Percentiles rank a stretch among this genome's conserved stretches.
These are phyloP conservation scores for Bos taurus DNA, from an alignment of 2,113 vertebrate species.

Conservation along the genomic window DNA sequence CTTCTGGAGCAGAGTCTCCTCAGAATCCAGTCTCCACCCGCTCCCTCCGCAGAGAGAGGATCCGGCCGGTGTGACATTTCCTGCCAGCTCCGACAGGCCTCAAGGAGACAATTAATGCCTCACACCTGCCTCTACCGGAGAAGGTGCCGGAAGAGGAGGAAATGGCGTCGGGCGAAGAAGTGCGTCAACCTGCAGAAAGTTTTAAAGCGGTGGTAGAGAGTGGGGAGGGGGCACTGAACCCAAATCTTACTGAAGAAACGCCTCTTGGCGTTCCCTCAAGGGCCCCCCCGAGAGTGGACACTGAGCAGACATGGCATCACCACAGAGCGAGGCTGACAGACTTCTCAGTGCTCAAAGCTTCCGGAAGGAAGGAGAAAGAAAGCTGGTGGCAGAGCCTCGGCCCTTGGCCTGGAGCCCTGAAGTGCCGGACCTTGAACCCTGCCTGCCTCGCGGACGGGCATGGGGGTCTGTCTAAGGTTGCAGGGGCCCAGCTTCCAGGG, in stretches of 20 bases:
- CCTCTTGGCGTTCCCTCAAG: background rate
- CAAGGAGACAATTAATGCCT: background rate
- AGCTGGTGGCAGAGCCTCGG: fast-evolving
- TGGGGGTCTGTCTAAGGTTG: no score
- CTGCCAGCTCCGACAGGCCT: constrained; percentile 12
- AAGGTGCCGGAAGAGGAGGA: background rate
- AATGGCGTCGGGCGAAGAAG: background rate
- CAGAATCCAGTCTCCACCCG: background rate
- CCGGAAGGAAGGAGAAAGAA: background rate
- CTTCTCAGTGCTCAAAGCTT: background rate
- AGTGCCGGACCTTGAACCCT: fast-evolving
- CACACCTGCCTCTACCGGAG: background rate
- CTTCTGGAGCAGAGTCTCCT: background rate
- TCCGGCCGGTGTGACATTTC: background rate
- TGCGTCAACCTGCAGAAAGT: background rate
- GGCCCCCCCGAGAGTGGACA: background rate
- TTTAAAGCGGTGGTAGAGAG: background rate
- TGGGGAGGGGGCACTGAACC: background rate
- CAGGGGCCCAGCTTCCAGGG: background rate
- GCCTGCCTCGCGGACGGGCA: background rate
- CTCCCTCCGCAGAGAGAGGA: background rate
- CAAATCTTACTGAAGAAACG: background rate
- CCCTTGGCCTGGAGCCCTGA: background rate
- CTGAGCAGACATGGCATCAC: background rate
- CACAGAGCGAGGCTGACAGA: background rate